Evolutionary conservation across 2,888 invertebrate genomes (phyloP).

Genomic region (Ectropis crepuscularia): DNA sequence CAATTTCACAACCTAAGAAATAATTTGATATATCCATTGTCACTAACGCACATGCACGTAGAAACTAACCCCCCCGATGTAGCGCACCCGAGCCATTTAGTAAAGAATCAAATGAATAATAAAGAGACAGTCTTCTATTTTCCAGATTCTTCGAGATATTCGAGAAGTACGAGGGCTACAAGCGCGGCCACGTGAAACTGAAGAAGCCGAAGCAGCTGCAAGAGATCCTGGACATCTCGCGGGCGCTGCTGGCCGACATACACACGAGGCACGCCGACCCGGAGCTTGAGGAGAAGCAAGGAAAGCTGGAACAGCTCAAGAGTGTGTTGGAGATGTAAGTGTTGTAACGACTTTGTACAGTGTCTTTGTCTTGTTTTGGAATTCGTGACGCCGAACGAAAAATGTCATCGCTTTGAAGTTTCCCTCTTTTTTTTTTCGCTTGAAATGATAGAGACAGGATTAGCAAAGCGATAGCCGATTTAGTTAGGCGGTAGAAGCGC

Average conservation of each 20-base stretch:
- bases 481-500: too few species aligned
- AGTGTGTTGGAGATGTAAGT: conserved; percentile 99
- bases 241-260: conserved; percentile 95
- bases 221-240: conserved; percentile 98
- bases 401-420: too few species aligned
- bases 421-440: too few species aligned
- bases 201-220: conserved; percentile 98
- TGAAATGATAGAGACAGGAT: too few species aligned
- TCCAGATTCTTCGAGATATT: conserved; percentile 98
- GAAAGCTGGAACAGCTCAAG: conserved; percentile 98
- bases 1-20: too few species aligned
- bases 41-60: neutral
- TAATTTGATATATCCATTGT: neutral
- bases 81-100: conserved; percentile 2
- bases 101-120: conserved; percentile 26
- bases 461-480: too few species aligned
- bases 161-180: conserved; percentile 97
- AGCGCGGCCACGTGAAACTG: conserved; percentile 97
- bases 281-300: conserved; percentile 98
- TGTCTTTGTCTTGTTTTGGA: too few species aligned
- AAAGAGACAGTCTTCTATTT: conserved; percentile 24
- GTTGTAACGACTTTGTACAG: neutral
- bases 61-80: neutral
- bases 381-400: too few species aligned
- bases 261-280: conserved; percentile 94